Percentiles rank a stretch among this genome's conserved stretches.
These are phyloP conservation scores for Penaeus japonicus DNA, from an alignment of 1,140 invertebrate species.

Conservation along the genomic window DNA sequence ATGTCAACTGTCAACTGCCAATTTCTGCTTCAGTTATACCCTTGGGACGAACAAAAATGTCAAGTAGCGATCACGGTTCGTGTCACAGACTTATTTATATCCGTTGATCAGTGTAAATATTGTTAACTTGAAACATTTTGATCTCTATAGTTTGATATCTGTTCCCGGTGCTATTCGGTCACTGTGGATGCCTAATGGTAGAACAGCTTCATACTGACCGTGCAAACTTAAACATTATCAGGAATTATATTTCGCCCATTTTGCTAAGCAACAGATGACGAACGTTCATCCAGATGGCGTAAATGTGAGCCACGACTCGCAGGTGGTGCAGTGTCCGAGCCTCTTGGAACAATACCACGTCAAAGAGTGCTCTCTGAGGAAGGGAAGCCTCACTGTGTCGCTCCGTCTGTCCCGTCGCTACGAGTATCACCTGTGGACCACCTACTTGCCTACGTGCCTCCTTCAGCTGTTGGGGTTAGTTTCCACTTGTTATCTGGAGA, in stretches of 20 bases:
- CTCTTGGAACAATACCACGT: conserved; percentile 26
- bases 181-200: too few relatives aligned
- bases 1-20: conserved; percentile 22
- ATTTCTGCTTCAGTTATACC: conserved; percentile 19
- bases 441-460: conserved; percentile 22
- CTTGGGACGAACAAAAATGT: conserved; percentile 27
- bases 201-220: background rate
- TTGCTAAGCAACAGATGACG: background rate
- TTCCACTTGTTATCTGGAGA: background rate
- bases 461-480: conserved; percentile 11
- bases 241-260: background rate
- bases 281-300: background rate
- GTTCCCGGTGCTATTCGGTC: too few relatives aligned
- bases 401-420: conserved; percentile 24
- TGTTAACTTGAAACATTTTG: background rate
- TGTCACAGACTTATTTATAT: background rate
- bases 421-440: conserved; percentile 27
- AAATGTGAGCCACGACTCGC: background rate
- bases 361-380: background rate
- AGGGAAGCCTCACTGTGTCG: background rate
- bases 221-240: background rate
- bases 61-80: background rate
- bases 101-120: background rate
- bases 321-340: background rate
- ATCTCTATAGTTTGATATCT: too few relatives aligned